These are phyloP conservation scores for Sarcophaga carnaria DNA, from an alignment of 2,888 invertebrate species.

Conservation along the genomic window DNA sequence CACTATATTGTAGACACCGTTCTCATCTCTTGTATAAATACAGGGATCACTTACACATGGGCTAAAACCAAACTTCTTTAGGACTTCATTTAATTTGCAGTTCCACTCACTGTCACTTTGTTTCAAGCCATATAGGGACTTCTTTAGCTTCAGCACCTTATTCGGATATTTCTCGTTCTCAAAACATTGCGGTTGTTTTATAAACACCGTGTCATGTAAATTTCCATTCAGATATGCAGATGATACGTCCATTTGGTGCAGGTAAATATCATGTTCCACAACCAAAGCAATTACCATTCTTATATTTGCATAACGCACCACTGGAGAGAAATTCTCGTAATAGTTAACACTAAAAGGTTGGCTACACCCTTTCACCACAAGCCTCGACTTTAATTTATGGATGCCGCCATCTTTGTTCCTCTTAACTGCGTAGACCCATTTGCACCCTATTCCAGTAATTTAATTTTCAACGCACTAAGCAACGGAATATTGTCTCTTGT, in stretches of 20 bases:
- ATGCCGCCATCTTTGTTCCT: background rate
- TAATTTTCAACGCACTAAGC: no score
- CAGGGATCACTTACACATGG: slow-evolving; percentile 65
- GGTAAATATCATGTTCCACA: slow-evolving; percentile 58
- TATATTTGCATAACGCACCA: slow-evolving; percentile 65
- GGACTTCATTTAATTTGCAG: slow-evolving; percentile 1
- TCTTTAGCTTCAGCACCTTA: slow-evolving; percentile 58
- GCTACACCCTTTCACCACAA: no score
- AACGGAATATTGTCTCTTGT: no score
- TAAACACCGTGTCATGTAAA: slow-evolving; percentile 62
- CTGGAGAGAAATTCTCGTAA: slow-evolving; percentile 65
- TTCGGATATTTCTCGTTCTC: slow-evolving; percentile 29
- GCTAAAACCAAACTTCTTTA: slow-evolving; percentile 61
- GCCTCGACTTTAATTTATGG: no score
- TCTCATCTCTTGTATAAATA: slow-evolving; percentile 46
- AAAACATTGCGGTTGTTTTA: slow-evolving; percentile 59
- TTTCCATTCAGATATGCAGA: slow-evolving; percentile 64
- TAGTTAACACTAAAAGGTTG: no score
- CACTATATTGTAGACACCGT: slow-evolving; percentile 57
- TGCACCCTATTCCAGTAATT: no score
- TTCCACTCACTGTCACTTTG: slow-evolving; percentile 46
- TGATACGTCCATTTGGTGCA: slow-evolving; percentile 69
- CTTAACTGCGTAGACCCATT: slow-evolving; percentile 28
- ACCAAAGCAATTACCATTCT: slow-evolving; percentile 67
- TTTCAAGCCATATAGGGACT: slow-evolving; percentile 70